A percentile compares a stretch with the other conserved stretches of the same genome.
Evolutionary conservation across 2,888 invertebrate genomes (phyloP).

Genomic region (Urechis unicinctus): DNA sequence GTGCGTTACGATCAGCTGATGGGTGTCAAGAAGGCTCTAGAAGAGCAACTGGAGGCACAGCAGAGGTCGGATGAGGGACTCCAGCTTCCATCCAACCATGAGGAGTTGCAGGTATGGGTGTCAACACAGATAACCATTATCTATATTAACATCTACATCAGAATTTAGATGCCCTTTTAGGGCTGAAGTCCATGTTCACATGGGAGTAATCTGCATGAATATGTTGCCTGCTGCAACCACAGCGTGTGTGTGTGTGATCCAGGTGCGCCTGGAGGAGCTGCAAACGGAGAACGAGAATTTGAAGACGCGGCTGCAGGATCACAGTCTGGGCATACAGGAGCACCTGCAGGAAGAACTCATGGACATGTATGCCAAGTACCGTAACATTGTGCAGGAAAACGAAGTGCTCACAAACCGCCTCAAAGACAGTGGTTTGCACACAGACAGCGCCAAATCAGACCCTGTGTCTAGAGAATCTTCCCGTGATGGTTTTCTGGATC

Average conservation of each 20-base stretch:
- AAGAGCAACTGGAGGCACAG: constrained; percentile 4
- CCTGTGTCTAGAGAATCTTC: too few species aligned
- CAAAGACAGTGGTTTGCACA: too few species aligned
- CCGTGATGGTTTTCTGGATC: too few species aligned
- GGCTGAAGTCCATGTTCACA: too few species aligned
- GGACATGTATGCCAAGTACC: background rate
- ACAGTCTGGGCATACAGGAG: background rate
- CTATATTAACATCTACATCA: too few species aligned
- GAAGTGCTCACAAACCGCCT: background rate
- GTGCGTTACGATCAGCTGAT: background rate
- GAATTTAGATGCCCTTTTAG: too few species aligned
- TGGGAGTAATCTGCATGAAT: too few species aligned
- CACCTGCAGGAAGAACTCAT: background rate
- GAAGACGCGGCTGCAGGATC: background rate
- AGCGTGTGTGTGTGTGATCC: too few species aligned
- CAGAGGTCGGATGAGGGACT: background rate
- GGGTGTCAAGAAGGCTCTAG: background rate
- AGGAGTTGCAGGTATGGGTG: background rate
- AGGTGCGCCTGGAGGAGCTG: background rate
- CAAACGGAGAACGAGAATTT: background rate
- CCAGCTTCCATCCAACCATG: background rate
- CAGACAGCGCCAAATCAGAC: too few species aligned
- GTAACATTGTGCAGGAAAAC: background rate
- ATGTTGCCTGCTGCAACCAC: too few species aligned
- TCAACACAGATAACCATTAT: too few species aligned